phyloP scores from a whole-genome alignment of 2,113 vertebrate species.

The Ivindomyrus marchei region DNA sequence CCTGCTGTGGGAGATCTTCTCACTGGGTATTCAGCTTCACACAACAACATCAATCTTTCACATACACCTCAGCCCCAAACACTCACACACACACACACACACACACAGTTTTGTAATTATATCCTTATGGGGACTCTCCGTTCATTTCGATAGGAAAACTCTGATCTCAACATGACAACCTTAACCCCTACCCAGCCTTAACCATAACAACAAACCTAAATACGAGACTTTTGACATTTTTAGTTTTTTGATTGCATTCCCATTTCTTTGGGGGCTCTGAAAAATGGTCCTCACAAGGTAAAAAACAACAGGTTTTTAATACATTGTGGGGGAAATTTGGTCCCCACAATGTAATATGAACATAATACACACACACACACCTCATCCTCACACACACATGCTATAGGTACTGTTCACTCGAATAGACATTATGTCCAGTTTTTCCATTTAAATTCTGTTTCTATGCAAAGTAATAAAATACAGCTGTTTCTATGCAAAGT shows the following conservation, averaged over 20 bases:
- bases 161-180: too few species aligned
- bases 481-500: neutral
- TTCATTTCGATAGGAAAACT: too few species aligned
- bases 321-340: too few species aligned
- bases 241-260: too few species aligned
- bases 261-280: too few species aligned
- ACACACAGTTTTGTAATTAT: neutral
- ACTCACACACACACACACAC: neutral
- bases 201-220: too few species aligned
- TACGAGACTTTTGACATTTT: too few species aligned
- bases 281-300: too few species aligned
- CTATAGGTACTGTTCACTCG: neutral
- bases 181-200: neutral
- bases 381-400: neutral
- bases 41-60: neutral
- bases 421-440: neutral
- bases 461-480: neutral
- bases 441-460: neutral
- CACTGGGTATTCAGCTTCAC: constrained; percentile 67
- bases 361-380: neutral
- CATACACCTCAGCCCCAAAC: neutral
- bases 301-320: too few species aligned
- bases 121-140: too few species aligned
- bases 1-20: constrained; percentile 97
- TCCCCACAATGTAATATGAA: too few species aligned